These are phyloP conservation scores for Brachypalpus laphriformis DNA, from an alignment of 2,888 invertebrate species.

Conservation along the genomic window DNA sequence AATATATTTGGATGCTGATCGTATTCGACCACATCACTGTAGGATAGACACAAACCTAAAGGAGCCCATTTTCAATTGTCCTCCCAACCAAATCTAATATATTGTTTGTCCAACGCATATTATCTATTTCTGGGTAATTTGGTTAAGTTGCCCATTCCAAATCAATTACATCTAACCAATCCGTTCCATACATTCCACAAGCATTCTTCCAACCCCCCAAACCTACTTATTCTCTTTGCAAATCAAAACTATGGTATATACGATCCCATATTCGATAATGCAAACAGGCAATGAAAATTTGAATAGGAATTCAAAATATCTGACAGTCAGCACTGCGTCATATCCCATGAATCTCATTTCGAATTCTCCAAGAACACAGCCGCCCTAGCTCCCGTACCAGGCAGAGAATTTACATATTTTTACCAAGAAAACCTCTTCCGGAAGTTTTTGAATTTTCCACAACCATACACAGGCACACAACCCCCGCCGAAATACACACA, in stretches of 20 bases:
- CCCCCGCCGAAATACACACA: too few relatives aligned
- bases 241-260: slow-evolving; percentile 45
- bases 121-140: not conserved
- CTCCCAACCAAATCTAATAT: too few relatives aligned
- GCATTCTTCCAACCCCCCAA: not conserved
- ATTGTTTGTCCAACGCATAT: not conserved
- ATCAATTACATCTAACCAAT: slow-evolving; percentile 12
- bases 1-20: too few relatives aligned
- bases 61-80: too few relatives aligned
- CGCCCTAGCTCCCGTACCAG: not conserved
- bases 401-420: slow-evolving; percentile 62
- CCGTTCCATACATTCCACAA: not conserved
- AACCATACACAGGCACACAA: not conserved
- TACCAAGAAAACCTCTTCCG: slow-evolving; percentile 17
- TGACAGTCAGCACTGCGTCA: slow-evolving; percentile 51
- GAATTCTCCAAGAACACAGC: slow-evolving; percentile 25
- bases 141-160: not conserved
- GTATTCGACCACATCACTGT: too few relatives aligned
- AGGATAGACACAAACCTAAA: too few relatives aligned
- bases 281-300: slow-evolving; percentile 47
- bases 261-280: slow-evolving; percentile 47
- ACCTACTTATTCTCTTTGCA: not conserved
- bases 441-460: slow-evolving; percentile 30
- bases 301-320: slow-evolving; percentile 51
- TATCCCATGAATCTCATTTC: slow-evolving; percentile 66